Percentiles rank a stretch among this genome's conserved stretches.
Evolutionary conservation across 2,888 invertebrate genomes (phyloP).

Genomic region (Tortrix viridana): DNA sequence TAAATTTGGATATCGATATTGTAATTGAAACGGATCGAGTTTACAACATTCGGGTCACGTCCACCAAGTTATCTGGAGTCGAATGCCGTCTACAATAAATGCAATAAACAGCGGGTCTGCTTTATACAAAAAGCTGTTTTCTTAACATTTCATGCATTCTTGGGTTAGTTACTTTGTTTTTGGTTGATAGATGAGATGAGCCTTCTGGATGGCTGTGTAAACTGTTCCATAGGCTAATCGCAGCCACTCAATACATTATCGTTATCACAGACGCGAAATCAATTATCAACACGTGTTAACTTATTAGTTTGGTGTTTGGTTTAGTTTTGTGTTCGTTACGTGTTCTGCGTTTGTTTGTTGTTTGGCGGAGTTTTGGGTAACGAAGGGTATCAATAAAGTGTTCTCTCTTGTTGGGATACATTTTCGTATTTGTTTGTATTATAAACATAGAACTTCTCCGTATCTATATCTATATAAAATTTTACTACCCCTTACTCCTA

Average conservation of each 20-base stretch:
- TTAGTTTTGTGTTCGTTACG: slow-evolving; percentile 43
- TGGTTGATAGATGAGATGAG: neutral
- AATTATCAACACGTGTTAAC: slow-evolving; percentile 62
- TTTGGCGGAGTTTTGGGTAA: slow-evolving; percentile 39
- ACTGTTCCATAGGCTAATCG: slow-evolving; percentile 10
- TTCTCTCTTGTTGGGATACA: slow-evolving; percentile 21
- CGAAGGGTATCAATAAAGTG: slow-evolving; percentile 27
- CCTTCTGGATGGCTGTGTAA: slow-evolving; percentile 9
- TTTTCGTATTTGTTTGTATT: slow-evolving; percentile 10
- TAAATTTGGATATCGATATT: slow-evolving; percentile 68
- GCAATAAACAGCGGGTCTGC: slow-evolving; percentile 14
- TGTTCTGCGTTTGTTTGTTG: slow-evolving; percentile 28
- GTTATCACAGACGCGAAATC: slow-evolving; percentile 63
- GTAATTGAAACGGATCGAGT: slow-evolving; percentile 44
- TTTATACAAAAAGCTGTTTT: neutral
- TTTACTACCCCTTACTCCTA: too few species aligned
- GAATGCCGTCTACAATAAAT: slow-evolving; percentile 46
- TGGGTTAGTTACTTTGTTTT: too few species aligned
- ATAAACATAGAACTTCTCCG: neutral
- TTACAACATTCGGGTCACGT: slow-evolving; percentile 70
- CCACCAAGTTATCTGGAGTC: slow-evolving; percentile 55
- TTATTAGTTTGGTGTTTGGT: slow-evolving; percentile 43
- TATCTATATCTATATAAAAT: too few species aligned
- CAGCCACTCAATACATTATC: slow-evolving; percentile 49
- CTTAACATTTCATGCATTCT: too few species aligned